Base-by-base conservation (phyloP, 2,797 vertebrate species). In the Carduelis carduelis region DNA sequence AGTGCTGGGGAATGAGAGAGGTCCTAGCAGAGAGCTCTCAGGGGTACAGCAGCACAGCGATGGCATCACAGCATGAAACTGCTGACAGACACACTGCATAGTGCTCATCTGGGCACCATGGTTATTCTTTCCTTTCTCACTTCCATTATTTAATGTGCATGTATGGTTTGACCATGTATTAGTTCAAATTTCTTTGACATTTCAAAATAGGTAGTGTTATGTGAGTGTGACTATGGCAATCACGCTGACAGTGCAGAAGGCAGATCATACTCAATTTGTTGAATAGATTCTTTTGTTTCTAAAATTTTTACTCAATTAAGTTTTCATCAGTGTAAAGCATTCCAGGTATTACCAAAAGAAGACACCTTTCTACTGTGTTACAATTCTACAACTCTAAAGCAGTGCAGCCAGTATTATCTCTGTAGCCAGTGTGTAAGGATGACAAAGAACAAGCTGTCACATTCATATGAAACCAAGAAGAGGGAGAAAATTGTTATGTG, bases 31-130 rank as follows among this genome's bases (percentile, higher is more conserved):
- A 35, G 37, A 70, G 7, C 16, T 69, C 6, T 21, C 21, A 8
- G 30, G 9, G 8, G 5, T 69, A 9, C 13, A 49, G 19, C 8
- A 55, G 61, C 27, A 22, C 0, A 2, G 10, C 0, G 1, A 61
- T 49, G n/a, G 9, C n/a, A 28, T 26, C 18, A 34, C 28, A 66
- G 27, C 28, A 44, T 53, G 56, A 55, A 57, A 28, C 24, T 75
- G 12, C 21, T 59, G 71, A 34, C 17, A 52, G 28, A 24, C 43
- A 56, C 20, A 7, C 3, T 55, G 24, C 39, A 19, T 7, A 34
- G 26, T 16, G 26, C 14, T 89, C 26, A 20, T 43, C 34, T 47
- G 15, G 47, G n/a, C 46, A 41, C 30, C 4, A 4, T 35, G 11
- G 12, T 53, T 50, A 47, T 83, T 70, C n/a, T 19, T 64, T 80